phyloP scores from a whole-genome alignment of 2,888 invertebrate genomes.

The Tetropium fuscum region DNA sequence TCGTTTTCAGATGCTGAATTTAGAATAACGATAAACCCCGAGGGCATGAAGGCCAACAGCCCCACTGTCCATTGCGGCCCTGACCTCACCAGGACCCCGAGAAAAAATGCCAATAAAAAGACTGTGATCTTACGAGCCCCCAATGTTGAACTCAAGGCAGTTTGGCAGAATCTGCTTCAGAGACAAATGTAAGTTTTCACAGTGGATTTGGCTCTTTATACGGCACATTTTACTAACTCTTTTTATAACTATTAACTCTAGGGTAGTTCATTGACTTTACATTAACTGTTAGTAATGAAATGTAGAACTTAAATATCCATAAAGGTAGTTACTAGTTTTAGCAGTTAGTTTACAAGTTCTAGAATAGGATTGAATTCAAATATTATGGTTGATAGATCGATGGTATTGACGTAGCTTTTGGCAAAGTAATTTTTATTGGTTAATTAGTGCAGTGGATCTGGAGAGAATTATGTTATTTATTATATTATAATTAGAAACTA shows the following conservation, averaged over 20 bases:
- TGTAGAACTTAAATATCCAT: constrained; percentile 15
- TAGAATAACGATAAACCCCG: constrained; percentile 79
- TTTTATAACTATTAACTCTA: background rate
- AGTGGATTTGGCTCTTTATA: constrained; percentile 12
- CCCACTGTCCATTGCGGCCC: constrained; percentile 82
- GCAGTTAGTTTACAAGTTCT: background rate
- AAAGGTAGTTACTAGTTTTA: constrained; percentile 11
- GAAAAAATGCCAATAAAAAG: constrained; percentile 74
- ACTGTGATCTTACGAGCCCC: constrained; percentile 84
- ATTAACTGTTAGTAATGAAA: background rate
- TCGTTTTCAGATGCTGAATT: constrained; percentile 81
- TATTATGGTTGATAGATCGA: too few relatives aligned
- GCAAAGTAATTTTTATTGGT: too few relatives aligned
- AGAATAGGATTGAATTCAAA: too few relatives aligned
- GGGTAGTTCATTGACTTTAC: background rate
- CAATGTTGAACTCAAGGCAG: constrained; percentile 86
- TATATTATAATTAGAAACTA: too few relatives aligned
- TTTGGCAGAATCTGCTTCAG: constrained; percentile 90
- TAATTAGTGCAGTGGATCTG: too few relatives aligned
- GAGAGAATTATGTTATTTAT: too few relatives aligned
- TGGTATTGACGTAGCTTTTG: too few relatives aligned
- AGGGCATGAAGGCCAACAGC: constrained; percentile 72
- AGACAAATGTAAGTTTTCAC: constrained; percentile 81
- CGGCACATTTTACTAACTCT: background rate
- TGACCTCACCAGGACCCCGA: constrained; percentile 72